These are phyloP conservation scores for Lysandra bellargus DNA, from an alignment of 2,888 invertebrate species.

Conservation along the genomic window DNA sequence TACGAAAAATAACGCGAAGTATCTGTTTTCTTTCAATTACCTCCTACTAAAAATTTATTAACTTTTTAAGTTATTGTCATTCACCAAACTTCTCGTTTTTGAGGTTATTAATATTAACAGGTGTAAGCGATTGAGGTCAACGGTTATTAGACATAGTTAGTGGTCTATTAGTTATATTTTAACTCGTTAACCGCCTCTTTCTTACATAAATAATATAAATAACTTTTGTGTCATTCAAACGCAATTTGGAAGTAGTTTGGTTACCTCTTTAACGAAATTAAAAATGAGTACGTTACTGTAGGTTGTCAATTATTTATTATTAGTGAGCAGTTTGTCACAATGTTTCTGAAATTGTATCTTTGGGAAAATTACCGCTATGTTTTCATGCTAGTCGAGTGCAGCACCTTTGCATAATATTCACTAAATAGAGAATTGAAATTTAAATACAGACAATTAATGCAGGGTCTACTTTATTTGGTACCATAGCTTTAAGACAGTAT, in stretches of 20 bases:
- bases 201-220: neutral
- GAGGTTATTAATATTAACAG: neutral
- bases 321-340: no score
- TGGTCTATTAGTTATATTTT: slow-evolving; percentile 17
- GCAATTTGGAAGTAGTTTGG: neutral
- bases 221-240: slow-evolving; percentile 8
- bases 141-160: neutral
- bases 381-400: no score
- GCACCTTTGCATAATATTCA: no score
- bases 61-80: neutral
- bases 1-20: neutral
- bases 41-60: neutral
- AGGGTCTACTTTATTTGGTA: no score
- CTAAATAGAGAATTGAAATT: no score
- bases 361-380: no score
- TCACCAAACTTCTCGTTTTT: neutral
- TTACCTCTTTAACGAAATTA: neutral
- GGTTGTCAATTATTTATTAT: no score
- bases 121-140: neutral
- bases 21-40: neutral
- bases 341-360: no score
- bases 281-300: neutral
- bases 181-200: neutral
- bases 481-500: no score
- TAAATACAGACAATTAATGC: no score